A percentile compares a stretch with the other conserved stretches of the same genome.
These are phyloP conservation scores for Smittia aterrima DNA, from an alignment of 2,888 invertebrate species.

Conservation along the genomic window DNA sequence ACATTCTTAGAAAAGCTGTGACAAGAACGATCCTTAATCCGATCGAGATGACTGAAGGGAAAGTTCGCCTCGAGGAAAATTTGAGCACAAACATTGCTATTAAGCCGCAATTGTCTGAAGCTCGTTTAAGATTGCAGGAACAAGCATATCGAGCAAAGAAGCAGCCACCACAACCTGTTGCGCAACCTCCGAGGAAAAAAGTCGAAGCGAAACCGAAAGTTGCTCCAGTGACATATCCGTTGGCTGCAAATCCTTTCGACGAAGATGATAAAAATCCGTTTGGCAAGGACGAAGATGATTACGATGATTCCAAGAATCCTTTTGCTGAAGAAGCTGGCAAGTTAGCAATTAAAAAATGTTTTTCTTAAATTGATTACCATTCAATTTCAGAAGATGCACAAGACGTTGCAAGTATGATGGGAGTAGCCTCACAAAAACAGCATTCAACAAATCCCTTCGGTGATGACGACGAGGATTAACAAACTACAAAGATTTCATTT, in stretches of 20 bases:
- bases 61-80: conserved; percentile 40
- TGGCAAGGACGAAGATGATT: conserved; percentile 45
- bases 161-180: conserved; percentile 26
- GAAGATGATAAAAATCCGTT: conserved; percentile 65
- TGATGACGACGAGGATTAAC: conserved; percentile 17
- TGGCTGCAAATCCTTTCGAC: conserved; percentile 53
- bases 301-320: conserved; percentile 33
- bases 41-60: conserved; percentile 27
- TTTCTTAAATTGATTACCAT: neutral
- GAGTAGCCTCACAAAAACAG: neutral
- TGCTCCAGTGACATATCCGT: conserved; percentile 20
- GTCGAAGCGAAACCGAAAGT: conserved; percentile 12
- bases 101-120: conserved; percentile 31
- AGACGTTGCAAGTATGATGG: neutral
- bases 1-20: conserved; percentile 6
- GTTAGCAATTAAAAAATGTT: neutral
- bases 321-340: conserved; percentile 20
- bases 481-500: neutral
- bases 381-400: neutral
- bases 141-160: neutral
- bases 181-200: conserved; percentile 40
- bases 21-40: neutral
- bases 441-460: conserved; percentile 31
- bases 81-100: conserved; percentile 14
- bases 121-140: conserved; percentile 29